These are phyloP conservation scores for Silurus glanis DNA, from an alignment of 2,113 vertebrate species.

Conservation along the genomic window DNA sequence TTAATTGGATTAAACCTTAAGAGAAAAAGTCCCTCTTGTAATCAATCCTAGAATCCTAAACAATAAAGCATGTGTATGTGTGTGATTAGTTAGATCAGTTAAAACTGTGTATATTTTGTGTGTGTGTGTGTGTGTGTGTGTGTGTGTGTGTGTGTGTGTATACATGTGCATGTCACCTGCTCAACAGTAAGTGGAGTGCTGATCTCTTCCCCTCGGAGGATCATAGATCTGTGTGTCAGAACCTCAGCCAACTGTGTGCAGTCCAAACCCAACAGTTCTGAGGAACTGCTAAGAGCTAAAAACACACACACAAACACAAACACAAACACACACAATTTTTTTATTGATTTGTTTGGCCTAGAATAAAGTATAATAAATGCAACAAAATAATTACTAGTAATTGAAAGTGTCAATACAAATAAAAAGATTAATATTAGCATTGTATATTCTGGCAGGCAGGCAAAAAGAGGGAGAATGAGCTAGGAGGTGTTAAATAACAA, in stretches of 20 bases:
- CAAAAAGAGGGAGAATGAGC: background rate
- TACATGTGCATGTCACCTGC: constrained; percentile 75
- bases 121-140: background rate
- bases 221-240: constrained; percentile 94
- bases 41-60: background rate
- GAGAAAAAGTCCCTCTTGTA: background rate
- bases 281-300: constrained; percentile 82
- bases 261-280: constrained; percentile 91
- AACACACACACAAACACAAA: constrained; percentile 29
- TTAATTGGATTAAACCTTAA: background rate
- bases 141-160: constrained; percentile 14
- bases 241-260: constrained; percentile 85
- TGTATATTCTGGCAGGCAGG: background rate
- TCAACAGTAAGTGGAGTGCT: constrained; percentile 92
- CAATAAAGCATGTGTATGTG: constrained; percentile 2
- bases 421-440: background rate
- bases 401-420: background rate
- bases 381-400: background rate
- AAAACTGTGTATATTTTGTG: background rate
- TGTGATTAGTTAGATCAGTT: background rate
- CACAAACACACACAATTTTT: background rate
- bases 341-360: background rate
- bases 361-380: too few relatives aligned
- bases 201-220: constrained; percentile 97
- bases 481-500: background rate